Percentiles rank a stretch among this genome's conserved stretches.
Evolutionary conservation across 2,797 vertebrate species (phyloP).

Genomic region (Pseudocheirus occidentalis): DNA sequence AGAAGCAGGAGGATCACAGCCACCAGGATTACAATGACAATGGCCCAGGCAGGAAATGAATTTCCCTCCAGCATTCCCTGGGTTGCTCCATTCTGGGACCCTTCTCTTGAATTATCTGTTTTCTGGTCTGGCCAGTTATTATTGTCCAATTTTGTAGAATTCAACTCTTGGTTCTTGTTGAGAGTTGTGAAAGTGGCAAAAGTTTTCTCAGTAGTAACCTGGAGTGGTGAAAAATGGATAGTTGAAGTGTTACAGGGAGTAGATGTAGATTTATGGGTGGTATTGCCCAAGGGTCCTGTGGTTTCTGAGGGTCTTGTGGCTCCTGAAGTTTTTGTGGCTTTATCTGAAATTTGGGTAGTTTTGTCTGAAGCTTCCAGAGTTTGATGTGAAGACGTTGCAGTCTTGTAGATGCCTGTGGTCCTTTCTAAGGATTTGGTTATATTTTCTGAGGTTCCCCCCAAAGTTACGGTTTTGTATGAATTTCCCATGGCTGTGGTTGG

Average conservation of each 20-base stretch:
- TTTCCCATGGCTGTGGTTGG: background rate
- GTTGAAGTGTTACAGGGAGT: background rate
- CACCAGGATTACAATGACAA: constrained; percentile 74
- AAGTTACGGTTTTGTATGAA: background rate
- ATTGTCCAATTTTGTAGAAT: background rate
- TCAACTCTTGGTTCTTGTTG: background rate
- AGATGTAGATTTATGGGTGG: background rate
- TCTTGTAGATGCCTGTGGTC: background rate
- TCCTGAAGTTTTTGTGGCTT: background rate
- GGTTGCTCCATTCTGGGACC: rapidly evolving
- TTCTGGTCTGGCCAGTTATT: background rate
- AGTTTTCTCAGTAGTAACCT: background rate
- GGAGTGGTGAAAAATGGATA: background rate
- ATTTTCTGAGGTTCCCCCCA: background rate
- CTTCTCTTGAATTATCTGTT: background rate
- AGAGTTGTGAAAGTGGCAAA: background rate
- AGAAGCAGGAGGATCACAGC: constrained; percentile 70
- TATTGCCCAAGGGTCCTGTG: background rate
- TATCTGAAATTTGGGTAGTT: background rate
- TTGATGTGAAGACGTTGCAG: background rate
- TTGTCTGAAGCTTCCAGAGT: background rate
- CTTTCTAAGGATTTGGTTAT: background rate
- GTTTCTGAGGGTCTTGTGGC: background rate
- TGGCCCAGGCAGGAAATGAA: constrained; percentile 73
- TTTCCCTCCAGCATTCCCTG: background rate